Percentiles rank a stretch among this genome's conserved stretches.
Conservation (phyloP, 2,888 invertebrate species). For the Drosophila subsilvestris region DNA sequence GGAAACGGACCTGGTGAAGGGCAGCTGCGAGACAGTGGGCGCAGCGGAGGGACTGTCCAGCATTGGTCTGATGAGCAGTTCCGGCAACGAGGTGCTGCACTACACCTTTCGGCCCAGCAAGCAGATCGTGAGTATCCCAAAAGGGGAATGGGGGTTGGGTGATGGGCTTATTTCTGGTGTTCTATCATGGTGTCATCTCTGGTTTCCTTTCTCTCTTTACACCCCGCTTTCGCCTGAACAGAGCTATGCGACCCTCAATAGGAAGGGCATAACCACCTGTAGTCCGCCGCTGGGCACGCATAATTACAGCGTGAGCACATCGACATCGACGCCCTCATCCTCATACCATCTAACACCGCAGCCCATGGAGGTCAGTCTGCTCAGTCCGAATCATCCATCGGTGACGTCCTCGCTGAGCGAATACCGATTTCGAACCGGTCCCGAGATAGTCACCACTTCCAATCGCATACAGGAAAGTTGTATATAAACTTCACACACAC, state of each 20-base stretch:
- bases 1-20: conserved; percentile 78
- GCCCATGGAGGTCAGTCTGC: conserved; percentile 84
- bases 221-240: conserved; percentile 81
- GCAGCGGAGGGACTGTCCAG: conserved; percentile 68
- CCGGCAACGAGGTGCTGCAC: conserved; percentile 84
- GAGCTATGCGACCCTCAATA: conserved; percentile 92
- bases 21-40: conserved; percentile 64
- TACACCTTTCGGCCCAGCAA: conserved; percentile 85
- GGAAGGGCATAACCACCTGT: conserved; percentile 87
- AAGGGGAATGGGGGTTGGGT: conserved; percentile 1
- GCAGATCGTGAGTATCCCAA: conserved; percentile 83
- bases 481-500: conserved; percentile 87
- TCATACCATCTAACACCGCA: conserved; percentile 83
- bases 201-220: conserved; percentile 12
- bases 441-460: conserved; percentile 93
- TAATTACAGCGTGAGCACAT: conserved; percentile 73
- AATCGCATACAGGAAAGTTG: conserved; percentile 95
- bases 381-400: conserved; percentile 84
- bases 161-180: conserved; percentile 15
- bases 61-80: conserved; percentile 73
- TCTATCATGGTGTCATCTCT: conserved; percentile 27
- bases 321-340: conserved; percentile 80
- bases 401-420: conserved; percentile 92
- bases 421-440: conserved; percentile 92
- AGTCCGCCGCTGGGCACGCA: conserved; percentile 82